These are phyloP conservation scores for Babyrousa celebensis DNA, from an alignment of 2,797 vertebrate genomes.

Conservation along the genomic window DNA sequence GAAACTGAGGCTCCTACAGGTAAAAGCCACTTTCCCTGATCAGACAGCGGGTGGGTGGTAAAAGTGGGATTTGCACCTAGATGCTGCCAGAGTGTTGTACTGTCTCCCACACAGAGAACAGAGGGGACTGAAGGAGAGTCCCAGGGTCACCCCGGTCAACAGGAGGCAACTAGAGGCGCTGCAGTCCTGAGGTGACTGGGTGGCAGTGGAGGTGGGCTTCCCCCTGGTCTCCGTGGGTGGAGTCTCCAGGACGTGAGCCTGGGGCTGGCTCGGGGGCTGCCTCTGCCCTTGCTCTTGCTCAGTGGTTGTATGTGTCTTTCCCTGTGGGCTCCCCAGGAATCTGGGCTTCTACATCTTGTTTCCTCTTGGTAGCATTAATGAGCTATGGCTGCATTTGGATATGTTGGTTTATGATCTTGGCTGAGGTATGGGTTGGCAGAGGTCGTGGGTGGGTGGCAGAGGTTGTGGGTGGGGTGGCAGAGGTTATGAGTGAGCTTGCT, in stretches of 20 bases:
- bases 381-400: background rate
- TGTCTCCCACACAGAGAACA: background rate
- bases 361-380: background rate
- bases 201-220: background rate
- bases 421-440: background rate
- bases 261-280: background rate
- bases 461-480: background rate
- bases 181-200: background rate
- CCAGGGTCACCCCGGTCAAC: background rate
- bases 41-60: background rate
- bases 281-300: background rate
- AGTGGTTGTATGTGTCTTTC: background rate
- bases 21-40: background rate
- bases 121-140: too few relatives aligned
- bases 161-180: background rate
- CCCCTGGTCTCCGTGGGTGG: background rate
- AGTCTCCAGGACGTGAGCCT: background rate
- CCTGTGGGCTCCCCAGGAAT: background rate
- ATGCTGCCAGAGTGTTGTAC: constrained; percentile 5
- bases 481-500: background rate
- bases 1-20: constrained; percentile 7
- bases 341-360: background rate
- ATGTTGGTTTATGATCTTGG: background rate
- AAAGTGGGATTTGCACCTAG: background rate
- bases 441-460: background rate